Base-by-base conservation (phyloP, 2,797 vertebrate species). In the Hoplostethus mediterraneus region DNA sequence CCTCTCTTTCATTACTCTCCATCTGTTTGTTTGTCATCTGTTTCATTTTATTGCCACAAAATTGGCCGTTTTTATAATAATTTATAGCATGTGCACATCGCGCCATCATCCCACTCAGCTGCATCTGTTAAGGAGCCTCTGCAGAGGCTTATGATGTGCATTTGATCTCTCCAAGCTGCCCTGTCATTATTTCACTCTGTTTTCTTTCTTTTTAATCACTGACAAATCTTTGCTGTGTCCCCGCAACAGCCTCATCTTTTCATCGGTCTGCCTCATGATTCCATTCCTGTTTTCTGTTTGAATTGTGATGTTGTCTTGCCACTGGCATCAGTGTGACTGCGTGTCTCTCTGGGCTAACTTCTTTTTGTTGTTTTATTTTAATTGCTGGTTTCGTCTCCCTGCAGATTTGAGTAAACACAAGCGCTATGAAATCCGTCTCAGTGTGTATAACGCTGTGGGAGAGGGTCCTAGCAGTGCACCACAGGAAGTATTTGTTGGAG, bases 401-500 rank as follows among this genome's bases (percentile, higher is more conserved):
- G 71, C 82, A 98, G 97, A 98, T 92, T 93, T 99, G 90, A 98
- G 90, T 91, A 98, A 98, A 87, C 97, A 99, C 93, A 96, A 95
- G 81, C 96, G 98, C 71, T 99, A 99, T 0, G 98, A 99, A 93
- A 97, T 99, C 88, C 95, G 97, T 31, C 95, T 99, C 92, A 98
- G 97, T 0, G 95, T 98, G 79, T 99, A 97, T 85, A 99, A 99
- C 0, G 96, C 97, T 0, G 97, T 95, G 82, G 98, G 98, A 0
- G 98, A 99, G 82, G 97, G 97, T 0, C 98, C 98, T 14, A 92
- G 94, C 89, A 98, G 97, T 21, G 77, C 96, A 0, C 98, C 98
- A 0, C 96, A 98, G 81, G 98, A 99, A 87, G 98, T 99, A 72
- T 99, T 99, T 1, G 98, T 99, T 0, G 98, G 98, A 6, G 98